Evolutionary conservation across 2,888 invertebrate species (phyloP).

Genomic region (Leptopilina syphax): DNA sequence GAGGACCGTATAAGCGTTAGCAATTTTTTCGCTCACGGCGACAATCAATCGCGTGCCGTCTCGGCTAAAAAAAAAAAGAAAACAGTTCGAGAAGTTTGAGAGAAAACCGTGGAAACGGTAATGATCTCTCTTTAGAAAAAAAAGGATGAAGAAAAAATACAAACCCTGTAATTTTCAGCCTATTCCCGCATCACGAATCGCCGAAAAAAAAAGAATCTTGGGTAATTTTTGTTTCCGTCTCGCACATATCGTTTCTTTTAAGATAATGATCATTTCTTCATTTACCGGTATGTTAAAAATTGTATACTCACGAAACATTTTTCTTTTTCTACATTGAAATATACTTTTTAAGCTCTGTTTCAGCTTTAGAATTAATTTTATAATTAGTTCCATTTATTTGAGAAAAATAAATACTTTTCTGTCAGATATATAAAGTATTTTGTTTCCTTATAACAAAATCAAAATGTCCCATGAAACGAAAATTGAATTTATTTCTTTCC

Average conservation of each 20-base stretch:
- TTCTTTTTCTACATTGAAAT: too few relatives aligned
- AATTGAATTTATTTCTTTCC: not conserved
- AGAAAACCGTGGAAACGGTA: constrained; percentile 37
- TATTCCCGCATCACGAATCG: constrained; percentile 49
- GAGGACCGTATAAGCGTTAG: not conserved
- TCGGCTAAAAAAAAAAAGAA: constrained; percentile 12
- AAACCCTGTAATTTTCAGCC: constrained; percentile 29
- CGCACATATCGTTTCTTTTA: not conserved
- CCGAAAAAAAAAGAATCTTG: not conserved
- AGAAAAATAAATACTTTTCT: too few relatives aligned
- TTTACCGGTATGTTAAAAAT: too few relatives aligned
- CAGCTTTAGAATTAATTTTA: too few relatives aligned
- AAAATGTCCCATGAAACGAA: not conserved
- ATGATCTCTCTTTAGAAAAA: not conserved
- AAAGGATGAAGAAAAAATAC: not conserved
- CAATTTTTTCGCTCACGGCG: constrained; percentile 23
- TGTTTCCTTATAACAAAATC: too few relatives aligned
- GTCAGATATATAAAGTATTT: too few relatives aligned
- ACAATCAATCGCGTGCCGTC: constrained; percentile 39
- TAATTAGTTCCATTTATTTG: too few relatives aligned
- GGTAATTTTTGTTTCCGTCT: not conserved
- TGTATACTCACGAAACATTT: too few relatives aligned
- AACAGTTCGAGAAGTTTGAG: not conserved
- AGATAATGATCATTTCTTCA: too few relatives aligned
- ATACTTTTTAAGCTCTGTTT: too few relatives aligned